Evolutionary conservation across 2,797 vertebrate species (phyloP).

Genomic region (Trachurus trachurus): DNA sequence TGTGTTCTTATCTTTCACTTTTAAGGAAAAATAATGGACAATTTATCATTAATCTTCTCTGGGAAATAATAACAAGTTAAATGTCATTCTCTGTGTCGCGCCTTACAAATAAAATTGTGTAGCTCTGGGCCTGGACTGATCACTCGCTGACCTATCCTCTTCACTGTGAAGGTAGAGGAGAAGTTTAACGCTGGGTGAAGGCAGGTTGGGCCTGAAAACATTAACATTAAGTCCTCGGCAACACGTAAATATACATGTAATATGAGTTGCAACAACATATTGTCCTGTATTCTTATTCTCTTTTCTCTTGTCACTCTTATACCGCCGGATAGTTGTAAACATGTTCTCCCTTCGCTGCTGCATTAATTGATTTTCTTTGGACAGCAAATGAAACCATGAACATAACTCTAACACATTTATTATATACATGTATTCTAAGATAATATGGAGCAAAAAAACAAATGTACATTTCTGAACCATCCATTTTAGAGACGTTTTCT

Average conservation of each 20-base stretch:
- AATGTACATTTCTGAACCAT: too few relatives aligned
- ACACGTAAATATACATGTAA: slow-evolving; percentile 12
- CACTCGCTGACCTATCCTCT: slow-evolving; percentile 71
- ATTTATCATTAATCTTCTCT: slow-evolving; percentile 94
- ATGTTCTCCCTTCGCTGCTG: not conserved
- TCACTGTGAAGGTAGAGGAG: slow-evolving; percentile 51
- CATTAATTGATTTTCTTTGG: not conserved
- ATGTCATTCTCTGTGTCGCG: slow-evolving; percentile 84
- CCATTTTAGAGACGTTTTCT: too few relatives aligned
- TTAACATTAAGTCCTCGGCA: slow-evolving; percentile 25
- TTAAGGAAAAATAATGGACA: slow-evolving; percentile 90
- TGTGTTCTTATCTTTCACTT: slow-evolving; percentile 91
- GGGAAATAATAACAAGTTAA: slow-evolving; percentile 91
- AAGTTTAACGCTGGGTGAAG: slow-evolving; percentile 17
- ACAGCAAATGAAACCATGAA: not conserved
- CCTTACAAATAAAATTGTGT: slow-evolving; percentile 75
- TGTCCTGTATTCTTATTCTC: not conserved
- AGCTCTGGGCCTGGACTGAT: slow-evolving; percentile 67
- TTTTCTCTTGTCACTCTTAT: slow-evolving; percentile 3
- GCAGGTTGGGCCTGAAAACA: slow-evolving; percentile 7
- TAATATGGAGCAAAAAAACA: not conserved
- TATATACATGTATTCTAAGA: not conserved
- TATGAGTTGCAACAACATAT: slow-evolving; percentile 6
- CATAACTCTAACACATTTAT: not conserved
- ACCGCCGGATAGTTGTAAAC: too few relatives aligned